phyloP scores from a whole-genome alignment of 2,797 vertebrate species.

The Tapirus indicus region DNA sequence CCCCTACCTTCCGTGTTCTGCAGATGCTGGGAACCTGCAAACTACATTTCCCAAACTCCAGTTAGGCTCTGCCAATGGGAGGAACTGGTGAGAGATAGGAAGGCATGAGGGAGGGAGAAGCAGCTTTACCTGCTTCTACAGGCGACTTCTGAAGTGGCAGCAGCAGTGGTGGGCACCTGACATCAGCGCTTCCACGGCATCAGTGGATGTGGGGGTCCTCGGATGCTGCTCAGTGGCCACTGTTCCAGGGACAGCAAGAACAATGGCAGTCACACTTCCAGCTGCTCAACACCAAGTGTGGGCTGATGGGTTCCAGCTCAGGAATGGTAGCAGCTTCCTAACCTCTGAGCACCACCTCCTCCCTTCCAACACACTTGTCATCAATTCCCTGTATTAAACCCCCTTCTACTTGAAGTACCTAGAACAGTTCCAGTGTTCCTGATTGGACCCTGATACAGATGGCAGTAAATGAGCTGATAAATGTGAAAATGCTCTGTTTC shows the following conservation, averaged over 20 bases:
- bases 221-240: background rate
- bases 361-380: background rate
- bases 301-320: background rate
- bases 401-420: background rate
- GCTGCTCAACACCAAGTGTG: background rate
- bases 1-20: background rate
- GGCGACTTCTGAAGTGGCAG: background rate
- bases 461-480: background rate
- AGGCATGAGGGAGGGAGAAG: background rate
- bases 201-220: background rate
- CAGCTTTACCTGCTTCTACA: background rate
- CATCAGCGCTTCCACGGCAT: background rate
- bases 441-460: background rate
- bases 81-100: background rate
- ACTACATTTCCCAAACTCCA: background rate
- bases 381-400: background rate
- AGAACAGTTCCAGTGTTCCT: background rate
- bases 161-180: background rate
- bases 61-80: background rate
- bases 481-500: background rate
- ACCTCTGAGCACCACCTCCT: background rate
- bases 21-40: background rate
- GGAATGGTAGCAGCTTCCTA: background rate
- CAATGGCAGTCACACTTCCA: too few species aligned
- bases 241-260: background rate